A percentile compares a stretch with the other conserved stretches of the same genome.
Evolutionary conservation across 2,113 vertebrate species (phyloP).

Genomic region (Platysteira castanea): DNA sequence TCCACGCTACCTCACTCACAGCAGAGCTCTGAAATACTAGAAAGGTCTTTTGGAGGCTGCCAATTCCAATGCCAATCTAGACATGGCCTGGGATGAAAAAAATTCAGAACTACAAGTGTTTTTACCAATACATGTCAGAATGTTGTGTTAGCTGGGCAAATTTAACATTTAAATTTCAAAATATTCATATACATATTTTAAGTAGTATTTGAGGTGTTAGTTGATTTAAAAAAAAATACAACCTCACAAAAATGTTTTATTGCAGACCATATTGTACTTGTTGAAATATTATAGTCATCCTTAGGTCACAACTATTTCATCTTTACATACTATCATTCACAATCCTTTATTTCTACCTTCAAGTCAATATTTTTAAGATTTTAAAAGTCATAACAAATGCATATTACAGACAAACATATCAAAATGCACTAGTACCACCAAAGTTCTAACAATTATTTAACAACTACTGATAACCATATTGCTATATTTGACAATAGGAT

Average conservation of each 20-base stretch:
- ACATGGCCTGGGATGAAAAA: neutral
- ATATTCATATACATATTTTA: neutral
- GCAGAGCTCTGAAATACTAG: neutral
- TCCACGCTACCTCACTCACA: neutral
- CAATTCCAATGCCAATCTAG: neutral
- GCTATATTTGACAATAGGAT: neutral
- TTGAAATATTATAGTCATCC: neutral
- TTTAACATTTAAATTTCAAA: neutral
- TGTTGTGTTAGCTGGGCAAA: neutral
- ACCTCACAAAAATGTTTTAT: neutral
- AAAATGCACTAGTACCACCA: neutral
- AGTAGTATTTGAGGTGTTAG: neutral
- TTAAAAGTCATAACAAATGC: neutral
- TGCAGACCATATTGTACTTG: neutral
- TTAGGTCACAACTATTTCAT: neutral
- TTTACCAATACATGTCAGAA: neutral
- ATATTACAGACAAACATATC: neutral
- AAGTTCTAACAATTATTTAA: neutral
- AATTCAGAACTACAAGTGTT: neutral
- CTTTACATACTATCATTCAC: neutral
- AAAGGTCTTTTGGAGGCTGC: neutral
- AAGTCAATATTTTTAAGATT: neutral
- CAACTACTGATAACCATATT: neutral
- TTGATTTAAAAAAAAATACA: neutral
- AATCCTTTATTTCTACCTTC: neutral